Evolutionary conservation across 2,888 invertebrate genomes (phyloP).

Genomic region (Polyommatus icarus): DNA sequence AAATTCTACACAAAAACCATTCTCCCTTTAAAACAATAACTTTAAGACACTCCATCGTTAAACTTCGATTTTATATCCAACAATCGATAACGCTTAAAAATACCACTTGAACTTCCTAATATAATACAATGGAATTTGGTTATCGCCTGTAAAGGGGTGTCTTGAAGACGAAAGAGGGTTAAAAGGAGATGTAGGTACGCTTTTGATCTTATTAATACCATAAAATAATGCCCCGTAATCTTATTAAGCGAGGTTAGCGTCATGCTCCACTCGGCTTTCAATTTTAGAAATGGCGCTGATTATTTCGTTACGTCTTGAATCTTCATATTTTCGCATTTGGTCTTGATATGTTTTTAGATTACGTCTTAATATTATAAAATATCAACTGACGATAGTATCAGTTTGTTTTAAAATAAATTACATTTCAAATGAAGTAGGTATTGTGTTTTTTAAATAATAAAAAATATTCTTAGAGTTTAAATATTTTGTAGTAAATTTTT

Average conservation of each 20-base stretch:
- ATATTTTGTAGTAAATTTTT: too few relatives aligned
- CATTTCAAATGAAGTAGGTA: too few relatives aligned
- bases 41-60: background rate
- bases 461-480: too few relatives aligned
- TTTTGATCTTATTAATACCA: slow-evolving; percentile 88
- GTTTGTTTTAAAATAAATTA: too few relatives aligned
- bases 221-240: slow-evolving; percentile 88
- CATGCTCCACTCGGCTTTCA: slow-evolving; percentile 63
- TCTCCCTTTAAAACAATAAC: too few relatives aligned
- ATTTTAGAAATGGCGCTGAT: slow-evolving; percentile 50
- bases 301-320: slow-evolving; percentile 14
- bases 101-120: slow-evolving; percentile 19
- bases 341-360: background rate
- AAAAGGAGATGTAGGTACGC: slow-evolving; percentile 83
- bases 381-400: too few relatives aligned
- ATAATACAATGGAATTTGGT: slow-evolving; percentile 19
- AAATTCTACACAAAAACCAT: background rate
- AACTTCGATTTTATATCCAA: background rate
- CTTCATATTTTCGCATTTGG: slow-evolving; percentile 4
- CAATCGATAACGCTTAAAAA: slow-evolving; percentile 14
- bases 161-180: slow-evolving; percentile 69
- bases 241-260: slow-evolving; percentile 87
- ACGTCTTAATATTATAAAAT: too few relatives aligned
- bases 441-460: too few relatives aligned
- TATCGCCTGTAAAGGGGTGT: slow-evolving; percentile 22